phyloP scores from a whole-genome alignment of 2,888 invertebrate genomes.

The Molorchus minor region DNA sequence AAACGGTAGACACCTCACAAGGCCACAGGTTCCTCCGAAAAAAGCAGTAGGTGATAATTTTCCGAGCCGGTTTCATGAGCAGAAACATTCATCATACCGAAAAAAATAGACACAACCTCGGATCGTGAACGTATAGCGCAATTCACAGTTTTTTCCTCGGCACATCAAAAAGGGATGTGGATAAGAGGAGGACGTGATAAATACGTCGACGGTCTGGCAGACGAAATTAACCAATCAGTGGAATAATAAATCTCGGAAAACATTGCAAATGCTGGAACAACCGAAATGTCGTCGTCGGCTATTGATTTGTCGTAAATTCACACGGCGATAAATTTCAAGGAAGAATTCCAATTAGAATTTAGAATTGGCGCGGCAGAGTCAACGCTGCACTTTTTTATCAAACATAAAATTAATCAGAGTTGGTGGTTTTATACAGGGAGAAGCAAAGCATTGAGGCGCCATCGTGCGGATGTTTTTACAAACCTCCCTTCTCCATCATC shows the following conservation, averaged over 20 bases:
- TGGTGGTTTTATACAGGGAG: no score
- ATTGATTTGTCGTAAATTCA: conserved; percentile 19
- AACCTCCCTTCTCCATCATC: no score
- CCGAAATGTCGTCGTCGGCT: conserved; percentile 7
- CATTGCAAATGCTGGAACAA: conserved; percentile 8
- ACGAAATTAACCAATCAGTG: background rate
- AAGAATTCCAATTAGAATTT: conserved; percentile 15
- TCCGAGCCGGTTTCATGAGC: background rate
- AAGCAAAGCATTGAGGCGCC: no score
- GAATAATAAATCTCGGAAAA: conserved; percentile 7
- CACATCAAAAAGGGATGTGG: background rate
- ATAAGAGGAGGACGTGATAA: background rate
- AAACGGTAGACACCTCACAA: background rate
- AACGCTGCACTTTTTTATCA: background rate
- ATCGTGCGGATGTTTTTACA: no score
- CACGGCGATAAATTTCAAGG: conserved; percentile 4
- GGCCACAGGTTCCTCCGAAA: no score
- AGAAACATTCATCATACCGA: background rate
- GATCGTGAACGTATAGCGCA: background rate
- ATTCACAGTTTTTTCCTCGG: background rate
- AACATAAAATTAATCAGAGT: no score
- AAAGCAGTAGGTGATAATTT: no score
- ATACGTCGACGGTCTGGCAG: background rate
- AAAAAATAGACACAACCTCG: background rate
- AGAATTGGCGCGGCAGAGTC: background rate